These are phyloP conservation scores for Astur gentilis DNA, from an alignment of 2,113 vertebrate genomes.

Conservation along the genomic window DNA sequence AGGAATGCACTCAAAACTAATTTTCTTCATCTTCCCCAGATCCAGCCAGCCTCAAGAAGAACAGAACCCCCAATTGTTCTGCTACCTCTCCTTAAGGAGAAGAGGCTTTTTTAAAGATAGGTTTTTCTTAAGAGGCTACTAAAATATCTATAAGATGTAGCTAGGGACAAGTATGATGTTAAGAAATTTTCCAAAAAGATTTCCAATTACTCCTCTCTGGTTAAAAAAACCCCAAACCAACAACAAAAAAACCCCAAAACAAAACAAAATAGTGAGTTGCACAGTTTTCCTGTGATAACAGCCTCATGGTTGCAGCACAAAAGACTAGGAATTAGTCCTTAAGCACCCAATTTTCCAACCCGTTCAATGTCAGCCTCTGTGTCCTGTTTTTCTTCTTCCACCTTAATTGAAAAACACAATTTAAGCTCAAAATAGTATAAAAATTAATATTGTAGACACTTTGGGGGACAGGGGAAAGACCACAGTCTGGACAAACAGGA, in stretches of 20 bases:
- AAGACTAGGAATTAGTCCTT: neutral
- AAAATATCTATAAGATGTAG: too few species aligned
- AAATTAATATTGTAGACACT: neutral
- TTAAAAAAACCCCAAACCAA: neutral
- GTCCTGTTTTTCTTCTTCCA: neutral
- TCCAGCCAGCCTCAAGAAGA: neutral
- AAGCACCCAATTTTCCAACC: neutral
- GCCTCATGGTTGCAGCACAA: neutral
- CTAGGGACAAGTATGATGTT: neutral
- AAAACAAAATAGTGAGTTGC: neutral
- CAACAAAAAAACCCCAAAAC: too few species aligned
- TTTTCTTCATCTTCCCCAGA: neutral
- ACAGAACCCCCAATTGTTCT: neutral
- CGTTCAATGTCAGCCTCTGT: neutral
- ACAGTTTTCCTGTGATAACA: neutral
- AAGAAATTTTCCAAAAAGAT: neutral
- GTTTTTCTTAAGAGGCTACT: neutral
- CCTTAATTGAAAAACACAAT: neutral
- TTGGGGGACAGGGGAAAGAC: neutral
- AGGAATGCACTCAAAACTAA: neutral
- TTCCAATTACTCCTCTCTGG: neutral
- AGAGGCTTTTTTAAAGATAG: fast-evolving
- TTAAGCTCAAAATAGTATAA: neutral
- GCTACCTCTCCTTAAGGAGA: neutral
- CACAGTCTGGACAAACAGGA: neutral